A percentile compares a stretch with the other conserved stretches of the same genome.
These are phyloP conservation scores for Gymnobelideus leadbeateri DNA, from an alignment of 2,113 vertebrate species.

Conservation along the genomic window DNA sequence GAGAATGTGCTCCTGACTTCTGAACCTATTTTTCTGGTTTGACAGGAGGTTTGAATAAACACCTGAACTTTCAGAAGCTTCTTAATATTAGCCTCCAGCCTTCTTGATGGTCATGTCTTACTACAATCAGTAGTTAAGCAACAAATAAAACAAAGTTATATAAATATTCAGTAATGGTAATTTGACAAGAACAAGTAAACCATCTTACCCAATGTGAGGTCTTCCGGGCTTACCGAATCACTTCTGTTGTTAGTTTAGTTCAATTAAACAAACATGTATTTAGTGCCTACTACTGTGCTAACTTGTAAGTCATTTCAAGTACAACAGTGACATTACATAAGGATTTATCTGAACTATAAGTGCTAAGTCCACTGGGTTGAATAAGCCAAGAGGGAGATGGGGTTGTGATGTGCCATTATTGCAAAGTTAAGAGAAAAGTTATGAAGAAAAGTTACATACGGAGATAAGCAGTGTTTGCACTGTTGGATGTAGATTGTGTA, in stretches of 20 bases:
- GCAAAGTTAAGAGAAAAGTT: too few relatives aligned
- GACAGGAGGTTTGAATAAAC: neutral
- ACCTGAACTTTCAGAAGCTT: neutral
- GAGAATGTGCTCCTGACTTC: neutral
- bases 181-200: neutral
- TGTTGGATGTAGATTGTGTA: too few relatives aligned
- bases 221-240: neutral
- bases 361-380: too few relatives aligned
- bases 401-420: too few relatives aligned
- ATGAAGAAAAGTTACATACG: too few relatives aligned
- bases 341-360: too few relatives aligned
- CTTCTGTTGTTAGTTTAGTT: constrained; percentile 4
- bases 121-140: constrained; percentile 10
- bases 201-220: neutral
- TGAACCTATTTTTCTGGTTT: constrained; percentile 2
- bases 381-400: too few relatives aligned
- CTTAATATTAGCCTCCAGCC: neutral
- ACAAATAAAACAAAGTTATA: neutral
- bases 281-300: too few relatives aligned
- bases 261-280: too few relatives aligned
- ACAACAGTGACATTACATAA: too few relatives aligned
- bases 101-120: neutral
- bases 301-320: too few relatives aligned
- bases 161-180: neutral
- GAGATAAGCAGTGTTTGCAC: too few relatives aligned